These are phyloP conservation scores for Myotis yumanensis DNA, from an alignment of 2,113 vertebrate genomes.

Conservation along the genomic window DNA sequence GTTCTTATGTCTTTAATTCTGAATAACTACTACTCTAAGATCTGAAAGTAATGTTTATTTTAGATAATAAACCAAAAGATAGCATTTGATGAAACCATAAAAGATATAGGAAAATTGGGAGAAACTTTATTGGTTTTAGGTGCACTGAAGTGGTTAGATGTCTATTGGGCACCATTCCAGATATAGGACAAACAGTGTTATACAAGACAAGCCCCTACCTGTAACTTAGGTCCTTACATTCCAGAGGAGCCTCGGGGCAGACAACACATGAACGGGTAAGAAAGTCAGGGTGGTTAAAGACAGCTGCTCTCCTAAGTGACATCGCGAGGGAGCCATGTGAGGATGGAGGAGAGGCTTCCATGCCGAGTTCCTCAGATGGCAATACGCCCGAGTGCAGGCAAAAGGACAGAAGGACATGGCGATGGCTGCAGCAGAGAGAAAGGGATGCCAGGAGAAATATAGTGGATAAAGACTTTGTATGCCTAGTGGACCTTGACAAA, in stretches of 20 bases:
- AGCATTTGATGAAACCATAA: slow-evolving; percentile 17
- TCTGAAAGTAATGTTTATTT: background rate
- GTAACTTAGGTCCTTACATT: background rate
- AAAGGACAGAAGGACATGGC: background rate
- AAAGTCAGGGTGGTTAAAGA: background rate
- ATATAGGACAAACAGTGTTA: background rate
- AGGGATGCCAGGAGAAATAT: background rate
- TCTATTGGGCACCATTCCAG: background rate
- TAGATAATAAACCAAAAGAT: background rate
- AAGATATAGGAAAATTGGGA: background rate
- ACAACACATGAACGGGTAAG: background rate
- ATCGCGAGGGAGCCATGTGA: background rate
- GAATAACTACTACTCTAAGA: background rate
- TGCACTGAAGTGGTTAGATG: background rate
- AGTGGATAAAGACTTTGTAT: background rate
- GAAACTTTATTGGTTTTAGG: background rate
- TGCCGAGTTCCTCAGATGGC: background rate
- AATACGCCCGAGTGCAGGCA: background rate
- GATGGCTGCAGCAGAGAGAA: background rate
- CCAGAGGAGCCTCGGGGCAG: background rate
- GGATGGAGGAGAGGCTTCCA: background rate
- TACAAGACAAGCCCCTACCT: background rate
- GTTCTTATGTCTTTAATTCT: slow-evolving; percentile 47
- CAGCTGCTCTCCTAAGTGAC: background rate
- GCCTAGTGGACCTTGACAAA: background rate